Evolutionary conservation across 35 echinoderm and acorn worm genomes (phyloP), one percentile per base, ranked within the genome.

Genomic region (Apostichopus japonicus): DNA sequence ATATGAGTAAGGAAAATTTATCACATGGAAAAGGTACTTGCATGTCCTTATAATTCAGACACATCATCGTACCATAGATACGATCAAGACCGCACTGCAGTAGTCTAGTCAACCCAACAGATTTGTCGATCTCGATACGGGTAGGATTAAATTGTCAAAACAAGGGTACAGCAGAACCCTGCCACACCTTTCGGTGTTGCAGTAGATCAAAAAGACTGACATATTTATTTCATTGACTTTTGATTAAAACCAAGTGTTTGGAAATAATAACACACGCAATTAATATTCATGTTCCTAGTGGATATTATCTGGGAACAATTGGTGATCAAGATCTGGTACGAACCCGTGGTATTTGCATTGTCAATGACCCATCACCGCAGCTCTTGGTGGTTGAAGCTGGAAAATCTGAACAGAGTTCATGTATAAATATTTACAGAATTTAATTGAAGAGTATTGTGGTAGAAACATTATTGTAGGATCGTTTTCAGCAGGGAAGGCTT

Each of bases 221-320:
- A 88, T 88, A 4, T 72, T 88, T 88, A 23, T 88, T 44, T 88
- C 86, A 6, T 54, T 51, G 17, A 88, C 86, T 21, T 73, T 73
- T 44, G 86, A 88, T 71, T 55, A 88, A 73, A 62, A 44, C 14
- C 17, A 14, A 51, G 24, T 19, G 86, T 54, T 72, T 27, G 7
- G 7, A 44, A 6, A 6, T 78, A 53, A 6, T 23, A 63, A 11
- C 6, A n/a, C 61, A 62, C 5, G 86, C 62, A 4, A 21, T 88
- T 6, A 62, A 61, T 6, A 53, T 16, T 4, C 71, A 88, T 16
- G 58, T 24, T 15, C 58, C 58, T 14, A 25, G 71, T 88, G 86
- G 86, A 15, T 88, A 72, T 53, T 88, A 22, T 71, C 86, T 88
- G 14, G 86, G 86, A 23, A 88, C 55, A 11, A 19, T 88, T 8